Conservation (phyloP, 2,113 vertebrate genomes). For the Anthoscopus minutus region DNA sequence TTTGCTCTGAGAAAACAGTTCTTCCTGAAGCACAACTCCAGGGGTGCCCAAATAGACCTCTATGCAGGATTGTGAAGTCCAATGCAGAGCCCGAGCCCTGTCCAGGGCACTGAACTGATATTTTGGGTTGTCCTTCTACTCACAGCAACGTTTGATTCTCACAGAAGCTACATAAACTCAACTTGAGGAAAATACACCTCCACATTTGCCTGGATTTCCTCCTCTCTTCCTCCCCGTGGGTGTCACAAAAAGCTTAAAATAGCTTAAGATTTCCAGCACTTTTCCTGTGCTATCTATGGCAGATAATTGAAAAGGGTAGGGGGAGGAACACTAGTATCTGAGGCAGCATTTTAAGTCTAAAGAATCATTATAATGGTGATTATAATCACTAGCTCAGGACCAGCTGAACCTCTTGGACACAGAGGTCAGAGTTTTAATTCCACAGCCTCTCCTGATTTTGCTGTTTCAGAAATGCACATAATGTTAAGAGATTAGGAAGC, state of each 20-base stretch:
- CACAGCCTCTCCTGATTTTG: background rate
- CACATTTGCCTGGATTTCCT: background rate
- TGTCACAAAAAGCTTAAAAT: slow-evolving; percentile 14
- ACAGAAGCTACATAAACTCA: background rate
- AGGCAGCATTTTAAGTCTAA: background rate
- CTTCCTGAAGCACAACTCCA: background rate
- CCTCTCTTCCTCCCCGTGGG: background rate
- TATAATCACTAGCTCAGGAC: background rate
- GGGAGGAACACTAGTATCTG: background rate
- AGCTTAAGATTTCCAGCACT: background rate
- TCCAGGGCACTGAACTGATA: background rate
- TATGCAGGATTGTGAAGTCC: accelerated
- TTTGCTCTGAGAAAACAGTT: background rate
- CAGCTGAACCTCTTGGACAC: background rate
- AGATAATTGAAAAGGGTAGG: background rate
- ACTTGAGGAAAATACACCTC: background rate
- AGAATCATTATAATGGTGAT: background rate
- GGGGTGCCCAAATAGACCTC: background rate
- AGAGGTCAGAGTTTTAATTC: background rate
- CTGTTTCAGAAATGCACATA: background rate
- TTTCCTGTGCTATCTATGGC: background rate
- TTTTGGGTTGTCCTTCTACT: background rate
- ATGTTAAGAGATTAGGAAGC: background rate
- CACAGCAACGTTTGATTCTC: background rate
- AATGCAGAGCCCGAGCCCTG: background rate